Evolutionary conservation across 2,113 vertebrate genomes (phyloP).

Genomic region (Pteropus alecto): DNA sequence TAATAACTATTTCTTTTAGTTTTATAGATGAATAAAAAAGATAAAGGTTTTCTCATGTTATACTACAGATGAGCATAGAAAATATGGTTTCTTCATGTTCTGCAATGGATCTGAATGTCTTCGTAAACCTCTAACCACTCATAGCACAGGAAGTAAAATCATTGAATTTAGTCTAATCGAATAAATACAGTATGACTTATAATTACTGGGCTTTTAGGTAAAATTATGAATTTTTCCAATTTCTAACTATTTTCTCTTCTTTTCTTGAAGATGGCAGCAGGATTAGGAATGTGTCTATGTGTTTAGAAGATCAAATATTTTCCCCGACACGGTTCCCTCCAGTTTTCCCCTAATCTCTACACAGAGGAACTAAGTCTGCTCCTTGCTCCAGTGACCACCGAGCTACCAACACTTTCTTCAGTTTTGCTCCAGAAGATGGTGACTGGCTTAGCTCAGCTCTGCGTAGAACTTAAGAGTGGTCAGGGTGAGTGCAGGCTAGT

Average conservation of each 20-base stretch:
- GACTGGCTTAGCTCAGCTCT: not conserved
- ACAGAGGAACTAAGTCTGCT: not conserved
- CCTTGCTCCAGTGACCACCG: not conserved
- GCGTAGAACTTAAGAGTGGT: not conserved
- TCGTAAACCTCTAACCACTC: not conserved
- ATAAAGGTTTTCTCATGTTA: not conserved
- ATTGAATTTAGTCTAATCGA: not conserved
- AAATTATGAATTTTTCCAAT: not conserved
- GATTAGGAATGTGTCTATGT: not conserved
- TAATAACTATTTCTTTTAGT: not conserved
- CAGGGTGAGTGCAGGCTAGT: not conserved
- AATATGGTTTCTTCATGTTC: not conserved
- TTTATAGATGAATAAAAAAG: not conserved
- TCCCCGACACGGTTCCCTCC: not conserved
- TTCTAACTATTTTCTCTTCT: not conserved
- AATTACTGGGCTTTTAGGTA: not conserved
- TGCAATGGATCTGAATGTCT: not conserved
- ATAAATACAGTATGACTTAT: fast-evolving
- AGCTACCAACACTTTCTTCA: no score
- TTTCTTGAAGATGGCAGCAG: not conserved
- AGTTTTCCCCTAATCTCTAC: not conserved
- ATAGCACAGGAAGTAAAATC: not conserved
- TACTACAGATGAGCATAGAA: not conserved
- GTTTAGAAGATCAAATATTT: not conserved
- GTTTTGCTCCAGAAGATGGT: not conserved